Base-by-base conservation (phyloP, 53 echinoderm and acorn worm species). In the Zoroaster sp. region DNA sequence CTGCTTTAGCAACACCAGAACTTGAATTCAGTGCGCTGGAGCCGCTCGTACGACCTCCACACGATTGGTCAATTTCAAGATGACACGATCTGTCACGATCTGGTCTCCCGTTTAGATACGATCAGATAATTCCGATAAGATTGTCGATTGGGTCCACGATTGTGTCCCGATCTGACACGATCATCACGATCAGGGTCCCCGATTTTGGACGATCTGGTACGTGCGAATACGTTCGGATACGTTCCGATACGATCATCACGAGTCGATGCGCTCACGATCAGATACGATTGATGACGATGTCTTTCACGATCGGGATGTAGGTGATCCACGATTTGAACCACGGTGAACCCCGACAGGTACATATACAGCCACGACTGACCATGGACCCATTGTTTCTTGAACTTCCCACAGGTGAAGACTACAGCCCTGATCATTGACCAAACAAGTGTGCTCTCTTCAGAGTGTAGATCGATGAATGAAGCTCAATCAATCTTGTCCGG, bases 171-270 rank as follows among this genome's bases (percentile, higher is more conserved):
- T 77, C 0, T 77, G 46, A 77, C 77, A 47, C 52, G 53, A 77
- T 77, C 77, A 77, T 77, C 77, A 51, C 77, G 77, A 77, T 77
- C 32, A 3, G 53, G 45, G 77, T 21, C 52, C 33, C 52, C 77
- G 77, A 77, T 77, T 77, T 77, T 43, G 77, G 77, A 77, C 49
- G 33, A 77, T 77, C 53, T 4, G 77, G 77, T 77, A 51, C 77
- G 53, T 77, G 77, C 49, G 44, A 31, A 77, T 77, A 36, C 43
- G 74, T 74, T 74, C 43, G 17, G 74, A 74, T 47, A 51, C 20
- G 2, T 77, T 77, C 77, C 77, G 25, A 77, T 47, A 77, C 77
- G 37, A 20, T 77, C 77, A 77, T 46, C 77, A 77, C 77, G 77
- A 76, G 42, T 44, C 47, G 49, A 49, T 49, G 18, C 49, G 15